Evolutionary conservation across 2,113 vertebrate genomes (phyloP), one percentile per base, ranked within the genome.

Genomic region (Melanocharis versteri): DNA sequence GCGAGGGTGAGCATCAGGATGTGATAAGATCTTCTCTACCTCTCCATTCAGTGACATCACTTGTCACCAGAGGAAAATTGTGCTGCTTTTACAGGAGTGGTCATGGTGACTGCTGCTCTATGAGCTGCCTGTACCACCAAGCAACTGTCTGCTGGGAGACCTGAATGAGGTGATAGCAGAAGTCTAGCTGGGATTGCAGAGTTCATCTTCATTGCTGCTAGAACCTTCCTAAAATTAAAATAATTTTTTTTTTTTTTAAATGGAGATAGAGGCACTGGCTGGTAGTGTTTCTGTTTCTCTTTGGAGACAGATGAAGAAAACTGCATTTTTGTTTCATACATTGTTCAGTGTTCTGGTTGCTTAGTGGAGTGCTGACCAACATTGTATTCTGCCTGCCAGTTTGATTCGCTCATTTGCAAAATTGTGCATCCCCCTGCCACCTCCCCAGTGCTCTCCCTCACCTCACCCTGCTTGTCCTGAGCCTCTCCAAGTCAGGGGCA

Each of bases 1-100:
- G 11, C 0, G 0, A 87, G 58, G 31, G 58, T 58, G 16, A 50
- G 22, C 53, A 31, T 22, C 13, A 42, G 24, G 21, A 9, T 45
- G 10, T 5, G 3, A 23, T 3, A 90, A 65, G 42, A 80, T 13
- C 21, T 70, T 76, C n/a, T 42, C 21, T 33, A 10, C 20, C 11
- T 53, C 13, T 53, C 31, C 5, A 6, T 66, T 73, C 51, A 66
- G 10, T 75, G 21, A 13, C 39, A 66, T 62, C 51, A 22, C 3
- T 83, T 72, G 31, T 50, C 28, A 30, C 35, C 26, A 45, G 42
- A 89, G 31, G 6, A 77, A 28, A 64, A 53, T 3, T 17, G 6
- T 51, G 19, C 35, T 81, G 87, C 37, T 78, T 90, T 53, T 48
- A 54, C 7, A 24, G 44, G 14, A 26, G 26, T 45, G 33, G 47